These are phyloP conservation scores for Pogonomyrmex californicus DNA, from an alignment of 1,140 invertebrate genomes.

Conservation along the genomic window DNA sequence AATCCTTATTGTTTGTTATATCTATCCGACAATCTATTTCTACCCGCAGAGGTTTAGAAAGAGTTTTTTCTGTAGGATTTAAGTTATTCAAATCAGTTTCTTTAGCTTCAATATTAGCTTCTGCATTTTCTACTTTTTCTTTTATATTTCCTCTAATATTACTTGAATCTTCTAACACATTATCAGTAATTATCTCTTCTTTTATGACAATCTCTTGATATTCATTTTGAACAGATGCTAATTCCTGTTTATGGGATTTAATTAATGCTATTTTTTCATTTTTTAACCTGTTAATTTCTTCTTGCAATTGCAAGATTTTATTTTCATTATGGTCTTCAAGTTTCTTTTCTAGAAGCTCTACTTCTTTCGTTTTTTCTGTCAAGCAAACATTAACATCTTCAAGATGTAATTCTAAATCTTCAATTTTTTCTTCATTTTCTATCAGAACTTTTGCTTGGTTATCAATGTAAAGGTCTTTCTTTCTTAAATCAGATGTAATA, in stretches of 20 bases:
- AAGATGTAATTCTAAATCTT: conserved; percentile 80
- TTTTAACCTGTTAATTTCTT: conserved; percentile 63
- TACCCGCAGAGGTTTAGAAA: not conserved
- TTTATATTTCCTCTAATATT: conserved; percentile 27
- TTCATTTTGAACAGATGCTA: not conserved
- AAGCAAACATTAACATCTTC: conserved; percentile 75
- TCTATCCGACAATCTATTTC: conserved; percentile 36
- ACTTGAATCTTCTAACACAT: not conserved
- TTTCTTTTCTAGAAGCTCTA: conserved; percentile 79
- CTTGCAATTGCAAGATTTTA: conserved; percentile 55
- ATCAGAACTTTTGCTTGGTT: conserved; percentile 70
- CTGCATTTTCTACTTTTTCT: conserved; percentile 23
- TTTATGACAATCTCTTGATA: conserved; percentile 32
- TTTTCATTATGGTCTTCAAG: conserved; percentile 75
- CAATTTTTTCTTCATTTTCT: conserved; percentile 75
- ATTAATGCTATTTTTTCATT: conserved; percentile 50
- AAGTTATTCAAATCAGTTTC: conserved; percentile 26
- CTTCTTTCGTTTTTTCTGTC: conserved; percentile 73
- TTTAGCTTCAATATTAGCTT: conserved; percentile 16
- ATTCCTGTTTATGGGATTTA: not conserved
- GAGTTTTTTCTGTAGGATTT: conserved; percentile 13
- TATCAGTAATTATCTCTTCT: not conserved
- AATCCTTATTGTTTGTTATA: not conserved
- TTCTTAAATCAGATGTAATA: conserved; percentile 69
- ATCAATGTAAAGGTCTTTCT: conserved; percentile 72